Evolutionary conservation across 2,888 invertebrate genomes (phyloP).

Genomic region (Mermis nigrescens): DNA sequence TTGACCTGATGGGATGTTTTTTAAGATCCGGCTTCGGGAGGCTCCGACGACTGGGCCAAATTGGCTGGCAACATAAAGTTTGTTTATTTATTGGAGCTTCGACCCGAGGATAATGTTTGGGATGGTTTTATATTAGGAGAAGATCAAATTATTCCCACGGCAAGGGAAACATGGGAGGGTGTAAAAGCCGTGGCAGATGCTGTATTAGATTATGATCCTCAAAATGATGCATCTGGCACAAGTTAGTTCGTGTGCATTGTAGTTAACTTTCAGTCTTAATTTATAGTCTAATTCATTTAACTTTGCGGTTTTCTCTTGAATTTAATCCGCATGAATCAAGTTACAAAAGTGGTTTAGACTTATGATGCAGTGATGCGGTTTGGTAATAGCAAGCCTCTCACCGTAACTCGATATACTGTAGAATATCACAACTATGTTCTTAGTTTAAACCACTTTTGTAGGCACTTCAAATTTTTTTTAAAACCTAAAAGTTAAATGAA

Average conservation of each 20-base stretch:
- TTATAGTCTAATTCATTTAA: neutral
- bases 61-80: conserved; percentile 26
- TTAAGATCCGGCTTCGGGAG: conserved; percentile 29
- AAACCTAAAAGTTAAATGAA: no score
- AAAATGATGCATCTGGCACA: neutral
- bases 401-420: no score
- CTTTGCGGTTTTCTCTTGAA: no score
- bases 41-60: conserved; percentile 33
- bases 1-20: neutral
- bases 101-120: conserved; percentile 17
- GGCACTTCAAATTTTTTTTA: no score
- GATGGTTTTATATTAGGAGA: conserved; percentile 28
- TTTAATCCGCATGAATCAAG: no score
- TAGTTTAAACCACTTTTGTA: no score
- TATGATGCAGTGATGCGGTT: no score
- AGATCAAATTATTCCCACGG: conserved; percentile 29
- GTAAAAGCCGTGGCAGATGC: conserved; percentile 26
- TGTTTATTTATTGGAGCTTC: conserved; percentile 27
- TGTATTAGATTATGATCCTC: conserved; percentile 14
- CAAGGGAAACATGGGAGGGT: conserved; percentile 29
- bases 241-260: neutral
- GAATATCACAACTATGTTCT: no score
- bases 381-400: no score
- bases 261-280: neutral
- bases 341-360: no score